Percentiles rank a stretch among this genome's conserved stretches.
Evolutionary conservation across 1,140 invertebrate genomes (phyloP).

Genomic region (Camponotus pennsylvanicus): DNA sequence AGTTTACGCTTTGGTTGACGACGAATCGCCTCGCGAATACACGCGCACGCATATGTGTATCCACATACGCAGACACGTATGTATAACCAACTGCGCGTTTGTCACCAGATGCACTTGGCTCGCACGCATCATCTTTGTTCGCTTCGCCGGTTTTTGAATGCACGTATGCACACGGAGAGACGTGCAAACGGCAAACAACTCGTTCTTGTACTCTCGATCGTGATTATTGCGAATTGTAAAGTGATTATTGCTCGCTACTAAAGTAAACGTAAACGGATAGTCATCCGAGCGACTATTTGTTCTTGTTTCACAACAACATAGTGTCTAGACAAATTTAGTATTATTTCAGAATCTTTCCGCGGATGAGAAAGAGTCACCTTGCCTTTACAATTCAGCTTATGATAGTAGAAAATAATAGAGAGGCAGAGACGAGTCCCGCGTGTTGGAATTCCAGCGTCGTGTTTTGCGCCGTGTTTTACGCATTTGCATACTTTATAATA

Average conservation of each 20-base stretch:
- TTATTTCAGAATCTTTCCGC: conserved; percentile 20
- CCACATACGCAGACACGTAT: neutral
- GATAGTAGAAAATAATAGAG: conserved; percentile 35
- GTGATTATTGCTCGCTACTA: neutral
- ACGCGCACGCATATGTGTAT: neutral
- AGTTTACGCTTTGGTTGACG: conserved; percentile 75
- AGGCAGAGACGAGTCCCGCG: conserved; percentile 29
- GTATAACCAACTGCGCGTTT: conserved; percentile 39
- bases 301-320: neutral
- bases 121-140: conserved; percentile 29
- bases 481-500: conserved; percentile 68
- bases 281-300: neutral
- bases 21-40: conserved; percentile 62
- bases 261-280: neutral
- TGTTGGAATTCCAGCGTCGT: conserved; percentile 25
- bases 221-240: conserved; percentile 6
- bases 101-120: conserved; percentile 62
- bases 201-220: neutral
- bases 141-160: conserved; percentile 16
- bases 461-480: conserved; percentile 8
- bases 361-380: conserved; percentile 36
- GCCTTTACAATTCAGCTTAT: conserved; percentile 51
- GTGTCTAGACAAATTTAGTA: neutral
- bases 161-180: neutral
- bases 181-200: neutral